These are phyloP conservation scores for Epistrophe grossulariae DNA, from an alignment of 2,888 invertebrate species.

Conservation along the genomic window DNA sequence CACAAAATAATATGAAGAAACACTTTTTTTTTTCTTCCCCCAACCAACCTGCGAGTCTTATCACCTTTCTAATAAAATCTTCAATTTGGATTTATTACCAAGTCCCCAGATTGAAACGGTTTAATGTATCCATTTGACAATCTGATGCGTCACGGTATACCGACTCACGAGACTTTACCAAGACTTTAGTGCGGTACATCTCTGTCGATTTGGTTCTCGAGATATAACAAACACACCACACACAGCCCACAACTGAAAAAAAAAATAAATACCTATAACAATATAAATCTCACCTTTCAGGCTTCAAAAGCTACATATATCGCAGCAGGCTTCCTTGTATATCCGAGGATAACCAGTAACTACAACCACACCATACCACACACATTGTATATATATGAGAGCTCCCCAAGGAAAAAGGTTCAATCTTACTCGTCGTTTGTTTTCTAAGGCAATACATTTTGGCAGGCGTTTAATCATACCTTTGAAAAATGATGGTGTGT, in stretches of 20 bases:
- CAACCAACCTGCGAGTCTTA: constrained; percentile 7
- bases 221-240: not conserved
- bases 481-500: constrained; percentile 21
- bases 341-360: not conserved
- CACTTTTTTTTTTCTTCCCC: not conserved
- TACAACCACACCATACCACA: no score
- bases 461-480: constrained; percentile 38
- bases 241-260: not conserved
- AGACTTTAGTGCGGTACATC: constrained; percentile 6
- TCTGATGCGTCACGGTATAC: constrained; percentile 25
- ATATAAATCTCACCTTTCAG: constrained; percentile 37
- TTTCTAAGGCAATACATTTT: constrained; percentile 31
- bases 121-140: constrained; percentile 36
- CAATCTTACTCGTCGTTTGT: constrained; percentile 26
- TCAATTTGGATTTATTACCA: constrained; percentile 41
- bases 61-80: constrained; percentile 33
- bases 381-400: constrained; percentile 1
- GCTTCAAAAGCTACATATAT: constrained; percentile 19
- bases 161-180: not conserved
- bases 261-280: constrained; percentile 12
- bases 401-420: not conserved
- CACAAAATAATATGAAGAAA: not conserved
- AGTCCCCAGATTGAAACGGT: constrained; percentile 32
- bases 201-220: constrained; percentile 1
- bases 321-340: not conserved